Evolutionary conservation across 2,888 invertebrate species (phyloP), one percentile per base, ranked within the genome.

Genomic region (Drepanosiphum platanoidis): DNA sequence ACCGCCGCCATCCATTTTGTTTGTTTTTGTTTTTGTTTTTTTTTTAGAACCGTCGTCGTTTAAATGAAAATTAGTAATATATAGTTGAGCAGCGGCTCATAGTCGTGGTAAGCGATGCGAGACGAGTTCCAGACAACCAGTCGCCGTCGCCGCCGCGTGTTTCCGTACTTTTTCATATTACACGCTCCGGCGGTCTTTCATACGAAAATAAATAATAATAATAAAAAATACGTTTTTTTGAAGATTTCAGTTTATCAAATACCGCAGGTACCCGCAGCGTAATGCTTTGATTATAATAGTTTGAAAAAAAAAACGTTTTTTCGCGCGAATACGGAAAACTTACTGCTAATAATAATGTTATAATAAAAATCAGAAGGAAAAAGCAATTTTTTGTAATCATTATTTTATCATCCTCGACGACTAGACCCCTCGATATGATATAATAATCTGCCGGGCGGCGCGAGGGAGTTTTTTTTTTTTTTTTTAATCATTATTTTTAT

Each of bases 331-430:
- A 61, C 9, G 8, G 5, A 61, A 27, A 61, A 70, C 11, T 32
- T 7, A 30, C 22, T 70, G n/a, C n/a, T n/a, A n/a, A n/a, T n/a
- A n/a, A n/a, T n/a, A 52, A 80, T 70, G 9, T 70, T 27, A 36
- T 68, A 34, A 79, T 79, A 66, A 42, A 52, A 52, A 78, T 78
- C 30, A 66, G 68, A n/a, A 22, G 30, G 66, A 42, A 32, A n/a
- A n/a, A n/a, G n/a, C n/a, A n/a, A n/a, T n/a, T n/a, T n/a, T 46
- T 5, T 75, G 27, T 58, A n/a, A 75, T 75, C 34, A 75, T 75
- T 75, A 74, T 77, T 64, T 64, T 68, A 2, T 58, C 36, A 52
- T 52, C 70, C 36, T 70, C 34, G 32, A 8, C 34, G 32, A 8
- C n/a, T 66, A 66, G 8, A 79, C 15, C n/a, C n/a, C 27, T 46